phyloP scores from a whole-genome alignment of 2,797 vertebrate species.

The Chrysolophus pictus region DNA sequence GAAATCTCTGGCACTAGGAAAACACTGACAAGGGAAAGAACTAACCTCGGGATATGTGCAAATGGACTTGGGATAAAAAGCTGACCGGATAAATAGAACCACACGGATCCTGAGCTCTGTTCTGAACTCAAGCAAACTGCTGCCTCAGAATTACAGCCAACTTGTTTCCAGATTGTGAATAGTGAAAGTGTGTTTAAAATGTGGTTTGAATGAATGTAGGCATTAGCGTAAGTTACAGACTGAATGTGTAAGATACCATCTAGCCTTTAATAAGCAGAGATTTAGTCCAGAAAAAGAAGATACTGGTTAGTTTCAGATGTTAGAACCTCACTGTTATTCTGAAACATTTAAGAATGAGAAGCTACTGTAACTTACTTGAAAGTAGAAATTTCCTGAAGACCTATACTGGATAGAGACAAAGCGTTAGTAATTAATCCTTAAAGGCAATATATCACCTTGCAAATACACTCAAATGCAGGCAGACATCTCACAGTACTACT shows the following conservation, averaged over 20 bases:
- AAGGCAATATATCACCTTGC: neutral
- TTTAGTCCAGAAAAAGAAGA: neutral
- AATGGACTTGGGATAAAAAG: neutral
- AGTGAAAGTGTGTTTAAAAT: neutral
- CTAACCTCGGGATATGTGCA: neutral
- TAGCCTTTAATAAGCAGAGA: conserved; percentile 8
- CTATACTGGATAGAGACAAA: neutral
- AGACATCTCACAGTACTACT: neutral
- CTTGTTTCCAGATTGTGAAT: neutral
- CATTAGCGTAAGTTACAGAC: neutral
- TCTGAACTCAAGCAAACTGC: neutral
- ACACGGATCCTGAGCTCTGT: neutral
- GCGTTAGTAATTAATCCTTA: neutral
- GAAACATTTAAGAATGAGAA: neutral
- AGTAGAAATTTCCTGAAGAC: neutral
- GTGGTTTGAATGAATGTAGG: neutral
- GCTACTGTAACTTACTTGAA: neutral
- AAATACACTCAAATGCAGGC: fast-evolving
- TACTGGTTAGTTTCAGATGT: neutral
- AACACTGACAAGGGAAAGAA: neutral
- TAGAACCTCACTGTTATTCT: neutral
- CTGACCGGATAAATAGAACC: neutral
- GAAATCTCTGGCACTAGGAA: neutral
- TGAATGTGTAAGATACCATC: neutral
- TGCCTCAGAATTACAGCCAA: neutral